Base-by-base conservation (phyloP, 2,113 vertebrate genomes). In the Neogale vison region DNA sequence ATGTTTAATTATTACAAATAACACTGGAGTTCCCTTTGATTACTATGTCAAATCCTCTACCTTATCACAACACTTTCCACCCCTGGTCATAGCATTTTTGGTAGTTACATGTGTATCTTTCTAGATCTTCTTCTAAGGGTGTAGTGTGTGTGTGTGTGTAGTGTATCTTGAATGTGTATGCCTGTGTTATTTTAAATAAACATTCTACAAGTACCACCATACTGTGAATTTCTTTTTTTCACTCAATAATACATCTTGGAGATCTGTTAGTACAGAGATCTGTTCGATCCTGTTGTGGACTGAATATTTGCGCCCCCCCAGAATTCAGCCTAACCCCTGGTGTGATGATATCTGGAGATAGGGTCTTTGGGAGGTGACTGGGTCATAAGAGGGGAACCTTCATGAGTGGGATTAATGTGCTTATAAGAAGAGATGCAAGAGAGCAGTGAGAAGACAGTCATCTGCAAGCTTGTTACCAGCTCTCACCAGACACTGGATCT, bases 1-100 rank as follows among this genome's bases (percentile, higher is more conserved):
- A 82, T 67, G 72, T 76, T n/a, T 61, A 95, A 88, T 83, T 74
- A 91, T 89, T 95, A 72, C 24, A 89, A 55, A 93, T 45, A 52
- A 47, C 24, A 79, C 36, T 34, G 20, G 21, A 69, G 8, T 77
- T 14, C 14, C 67, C 71, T 91, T 77, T 23, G 12, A 85, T 79
- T 24, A 77, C 17, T 31, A 13, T 91, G 71, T 47, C 79, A 88
- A 45, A 84, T 77, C 2, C 6, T 12, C 4, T 2, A 23, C 12
- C 13, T 50, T 57, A 65, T 34, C 7, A 5, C 17, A 69, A 21
- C 1, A 15, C 29, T 47, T 50, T 77, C 36, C 50, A 85, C 8
- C 2, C 47, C 29, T 72, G 20, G 5, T 77, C 57, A 52, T 8
- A 59, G 61, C 36, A n/a, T 15, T 67, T 8, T 24, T 93, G 39